Base-by-base conservation (phyloP, 1,140 invertebrate species). In the Yoshiicerus persimilis region DNA sequence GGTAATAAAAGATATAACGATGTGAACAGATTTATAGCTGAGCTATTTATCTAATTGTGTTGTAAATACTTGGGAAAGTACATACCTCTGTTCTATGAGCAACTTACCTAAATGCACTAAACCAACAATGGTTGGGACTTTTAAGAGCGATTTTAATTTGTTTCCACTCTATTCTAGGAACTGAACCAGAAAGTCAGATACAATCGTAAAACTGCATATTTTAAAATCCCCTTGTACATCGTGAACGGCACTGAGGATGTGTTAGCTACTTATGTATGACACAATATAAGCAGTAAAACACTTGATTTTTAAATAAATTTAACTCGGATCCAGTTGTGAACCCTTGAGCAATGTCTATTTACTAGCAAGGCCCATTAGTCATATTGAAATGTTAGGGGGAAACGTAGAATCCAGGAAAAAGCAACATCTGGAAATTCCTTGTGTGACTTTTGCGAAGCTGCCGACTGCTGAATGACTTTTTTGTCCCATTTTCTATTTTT, bases 401-500 rank as follows among this genome's bases (percentile, higher is more conserved):
- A 80, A 80, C 38, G 75, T 80, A 34, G 34, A 80, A 80, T 80
- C 27, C 16, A 20, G 32, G 75, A 80, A 80, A 70, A 38, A 80
- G 75, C 34, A 80, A 80, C 75, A 80, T 80, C 75, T 80, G 75
- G 75, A 80, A 80, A 80, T 80, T 80, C 70, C 75, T 80, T 36
- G 75, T 32, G 75, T 80, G 75, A 38, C 34, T 38, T 75, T 75
- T 34, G 27, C 27, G 70, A 75, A 38, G 34, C 34, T 80, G 75
- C 75, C 32, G 75, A 80, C 34, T 80, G 75, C 75, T 80, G 1
- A 80, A 80, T 80, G 75, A 32, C 75, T 36, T 80, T 80, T 80
- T 80, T 80, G 75, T 80, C 75, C 34, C 75, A 38, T 80, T 80
- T 80, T 80, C 75, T 80, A 80, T 80, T 80, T 80, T 80, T 80